Conservation (phyloP, 2,113 vertebrate genomes). For the Macaca fascicularis region T2T-MFA8v1.1 NC_088377.1:119451501-119452000, state of each 20-base stretch:
- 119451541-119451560: constrained; percentile 62
- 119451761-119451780: background rate
- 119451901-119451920: background rate
- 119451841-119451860: background rate
- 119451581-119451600: constrained; percentile 9
- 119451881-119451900: background rate
- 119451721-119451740: background rate
- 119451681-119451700: background rate
- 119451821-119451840: background rate
- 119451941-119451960: background rate
- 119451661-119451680: background rate
- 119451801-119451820: background rate
- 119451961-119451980: background rate
- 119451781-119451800: background rate
- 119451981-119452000: background rate
- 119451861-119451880: background rate
- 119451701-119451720: background rate
- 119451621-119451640: background rate
- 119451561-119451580: constrained; percentile 61
- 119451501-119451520: constrained; percentile 58
- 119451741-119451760: background rate
- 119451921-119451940: background rate
- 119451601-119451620: constrained; percentile 14
- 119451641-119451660: background rate
- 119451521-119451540: constrained; percentile 44